A percentile compares a stretch with the other conserved stretches of the same genome.
Conservation (phyloP, 2,888 invertebrate species). For the Bellardia pandia region DNA sequence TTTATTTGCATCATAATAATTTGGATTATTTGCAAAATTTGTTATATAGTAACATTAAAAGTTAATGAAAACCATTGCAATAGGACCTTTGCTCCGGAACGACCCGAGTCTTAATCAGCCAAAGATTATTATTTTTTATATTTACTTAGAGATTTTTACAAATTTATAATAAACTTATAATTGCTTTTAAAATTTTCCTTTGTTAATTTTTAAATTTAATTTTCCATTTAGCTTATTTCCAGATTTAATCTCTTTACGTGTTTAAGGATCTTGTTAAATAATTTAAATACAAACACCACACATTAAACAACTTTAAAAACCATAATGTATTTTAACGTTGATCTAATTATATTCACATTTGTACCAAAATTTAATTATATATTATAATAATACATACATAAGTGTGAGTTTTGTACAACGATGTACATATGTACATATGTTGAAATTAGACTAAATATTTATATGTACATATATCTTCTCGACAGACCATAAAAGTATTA, state of each 20-base stretch:
- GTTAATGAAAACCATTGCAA: no score
- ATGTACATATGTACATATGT: background rate
- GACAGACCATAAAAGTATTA: slow-evolving; percentile 6
- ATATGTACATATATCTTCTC: background rate
- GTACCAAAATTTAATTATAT: background rate
- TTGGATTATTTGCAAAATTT: no score
- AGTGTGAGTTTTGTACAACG: background rate
- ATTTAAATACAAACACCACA: slow-evolving; percentile 29
- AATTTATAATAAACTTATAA: no score
- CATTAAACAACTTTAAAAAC: slow-evolving; percentile 2
- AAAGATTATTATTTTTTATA: no score
- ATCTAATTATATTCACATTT: slow-evolving; percentile 23
- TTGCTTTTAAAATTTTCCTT: no score
- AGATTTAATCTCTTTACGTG: background rate
- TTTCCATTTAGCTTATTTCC: background rate
- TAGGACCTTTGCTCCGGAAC: no score
- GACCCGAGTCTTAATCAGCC: no score
- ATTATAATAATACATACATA: background rate
- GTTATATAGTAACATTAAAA: no score
- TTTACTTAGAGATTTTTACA: no score
- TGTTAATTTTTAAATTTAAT: background rate
- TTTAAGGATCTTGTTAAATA: slow-evolving; percentile 24
- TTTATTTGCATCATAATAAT: no score
- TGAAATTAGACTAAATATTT: slow-evolving; percentile 6
- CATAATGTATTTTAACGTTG: background rate